phyloP scores from a whole-genome alignment of 2,888 invertebrate genomes.

The Dysmachus trigonus region DNA sequence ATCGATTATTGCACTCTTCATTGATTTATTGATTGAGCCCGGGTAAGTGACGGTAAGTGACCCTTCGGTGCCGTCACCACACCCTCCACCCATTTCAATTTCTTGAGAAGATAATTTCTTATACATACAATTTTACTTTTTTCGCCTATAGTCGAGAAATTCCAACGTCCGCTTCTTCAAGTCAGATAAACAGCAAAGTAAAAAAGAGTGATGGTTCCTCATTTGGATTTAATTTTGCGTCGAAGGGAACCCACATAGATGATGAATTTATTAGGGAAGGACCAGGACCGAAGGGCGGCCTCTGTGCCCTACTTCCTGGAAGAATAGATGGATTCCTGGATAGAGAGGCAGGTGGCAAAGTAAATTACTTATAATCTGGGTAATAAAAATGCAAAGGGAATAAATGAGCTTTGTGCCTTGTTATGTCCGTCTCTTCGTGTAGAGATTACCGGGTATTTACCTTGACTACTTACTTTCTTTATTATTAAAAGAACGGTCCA shows the following conservation, averaged over 20 bases:
- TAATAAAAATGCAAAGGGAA: background rate
- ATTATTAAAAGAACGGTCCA: background rate
- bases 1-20: conserved; percentile 9
- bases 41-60: background rate
- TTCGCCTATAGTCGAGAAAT: background rate
- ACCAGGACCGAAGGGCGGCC: background rate
- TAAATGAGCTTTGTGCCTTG: background rate
- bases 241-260: background rate
- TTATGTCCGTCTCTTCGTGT: background rate
- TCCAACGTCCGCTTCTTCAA: background rate
- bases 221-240: conserved; percentile 26
- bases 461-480: conserved; percentile 4
- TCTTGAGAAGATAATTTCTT: background rate
- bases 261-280: background rate
- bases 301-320: background rate
- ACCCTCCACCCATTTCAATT: background rate
- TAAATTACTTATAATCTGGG: conserved; percentile 28
- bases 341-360: conserved; percentile 8
- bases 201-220: conserved; percentile 12
- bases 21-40: conserved; percentile 4
- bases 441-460: background rate
- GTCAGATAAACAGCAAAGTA: background rate
- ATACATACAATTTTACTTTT: background rate
- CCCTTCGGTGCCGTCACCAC: background rate
- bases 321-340: background rate